Evolutionary conservation across 1,140 invertebrate species (phyloP), one percentile per base, ranked within the genome.

Genomic region (Dendroctonus ponderosae): DNA sequence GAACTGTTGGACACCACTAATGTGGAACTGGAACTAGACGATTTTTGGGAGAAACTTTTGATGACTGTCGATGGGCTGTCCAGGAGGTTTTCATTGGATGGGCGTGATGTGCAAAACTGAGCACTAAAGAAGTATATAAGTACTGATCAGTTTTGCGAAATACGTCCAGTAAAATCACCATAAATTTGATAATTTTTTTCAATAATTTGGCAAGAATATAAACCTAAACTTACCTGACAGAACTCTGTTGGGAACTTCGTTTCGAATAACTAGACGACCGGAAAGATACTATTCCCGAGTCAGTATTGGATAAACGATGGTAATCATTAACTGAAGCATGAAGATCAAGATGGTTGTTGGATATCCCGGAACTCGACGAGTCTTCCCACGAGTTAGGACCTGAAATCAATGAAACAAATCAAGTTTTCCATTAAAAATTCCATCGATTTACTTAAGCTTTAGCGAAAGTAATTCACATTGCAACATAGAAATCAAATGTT

Each of bases 221-320:
- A 39, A 11, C 8, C 0, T 11, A 56, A 56, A 9, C 52, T 63
- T 62, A 79, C 69, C 77, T 82, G 40, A 79, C 79, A 72, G 81
- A 76, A 76, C 83, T 83, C 74, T 85, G 81, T 54, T 84, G 83
- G 0, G 82, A 85, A 66, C 81, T 85, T 72, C 79, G 80, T 75
- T 84, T 84, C 6, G 85, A 85, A 62, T 84, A 83, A 53, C 83
- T 82, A 3, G 80, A 87, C 51, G 85, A 86, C 69, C 85, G 77
- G 64, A 84, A 78, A 11, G 84, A 85, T 53, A 89, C 85, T 76
- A 91, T 91, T 66, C 89, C 90, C 62, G 86, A 87, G 76, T 85
- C 84, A 57, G 84, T 84, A 67, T 78, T 79, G 5, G 77, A 78
- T 42, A 75, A 66, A 40, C 75, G 71, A 66, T 79, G 76, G 39